Base-by-base conservation (phyloP, 2,888 invertebrate genomes). In the Venusia cambrica region DNA sequence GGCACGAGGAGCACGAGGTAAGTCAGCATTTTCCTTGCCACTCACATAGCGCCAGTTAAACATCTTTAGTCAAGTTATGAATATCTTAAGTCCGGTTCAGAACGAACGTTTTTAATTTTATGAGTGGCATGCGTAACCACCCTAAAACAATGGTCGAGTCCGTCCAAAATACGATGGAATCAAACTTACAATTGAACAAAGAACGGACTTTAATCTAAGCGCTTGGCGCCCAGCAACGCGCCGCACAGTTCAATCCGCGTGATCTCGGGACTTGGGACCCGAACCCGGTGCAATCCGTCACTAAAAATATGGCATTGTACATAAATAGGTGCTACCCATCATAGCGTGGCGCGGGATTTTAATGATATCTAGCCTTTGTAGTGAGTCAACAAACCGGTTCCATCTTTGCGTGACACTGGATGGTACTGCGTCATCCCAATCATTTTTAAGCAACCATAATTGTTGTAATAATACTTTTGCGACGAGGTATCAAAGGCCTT, bases 21-120 rank as follows among this genome's bases (percentile, higher is more conserved):
- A n/a, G n/a, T n/a, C 37, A 2, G 36, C 29, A 13, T 36, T 36
- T 4, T 25, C 16, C n/a, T n/a, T 16, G 5, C 16, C n/a, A 16
- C 16, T 16, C 4, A 16, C 2, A 16, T 16, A n/a, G 5, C 16
- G 16, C 16, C 16, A 16, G 5, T 5, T 2, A 5, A n/a, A 16
- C 3, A 5, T 16, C 16, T 16, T 16, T 16, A 2, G 16, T 16
- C 5, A 20, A 1, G 1, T 20, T 10, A 4, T 20, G 20, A 20
- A 20, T 20, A 9, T 20, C 9, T 9, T 8, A 2, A 9, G 9
- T 20, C 5, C 20, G 8, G 9, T 20, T 20, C 5, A 9, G 20
- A 20, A 20, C 20, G 9, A 20, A 20, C 2, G 20, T 20, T 20
- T 20, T 20, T 20, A 20, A n/a, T n/a, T n/a, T n/a, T n/a, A n/a